Evolutionary conservation across 2,113 vertebrate species (phyloP).

Genomic region (Anoplopoma fimbria): DNA sequence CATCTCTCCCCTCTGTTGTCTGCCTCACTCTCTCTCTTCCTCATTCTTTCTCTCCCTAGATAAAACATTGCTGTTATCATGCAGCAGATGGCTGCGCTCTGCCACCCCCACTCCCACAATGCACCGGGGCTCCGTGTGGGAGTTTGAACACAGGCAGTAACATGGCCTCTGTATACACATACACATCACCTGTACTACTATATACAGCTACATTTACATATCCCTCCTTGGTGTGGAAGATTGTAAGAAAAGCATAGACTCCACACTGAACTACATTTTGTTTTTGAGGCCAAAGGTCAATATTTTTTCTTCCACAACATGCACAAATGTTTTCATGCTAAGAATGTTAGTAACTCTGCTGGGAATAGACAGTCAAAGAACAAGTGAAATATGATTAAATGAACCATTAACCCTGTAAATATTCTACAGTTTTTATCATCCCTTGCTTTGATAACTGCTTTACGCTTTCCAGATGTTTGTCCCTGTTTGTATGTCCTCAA

Average conservation of each 20-base stretch:
- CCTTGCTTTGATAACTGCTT: neutral
- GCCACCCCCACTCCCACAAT: constrained; percentile 61
- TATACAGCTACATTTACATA: constrained; percentile 33
- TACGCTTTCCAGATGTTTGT: neutral
- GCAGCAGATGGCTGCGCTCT: constrained; percentile 65
- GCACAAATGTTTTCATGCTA: neutral
- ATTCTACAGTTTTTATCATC: neutral
- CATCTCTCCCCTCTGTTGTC: neutral
- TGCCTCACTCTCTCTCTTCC: constrained; percentile 24
- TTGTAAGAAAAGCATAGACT: neutral
- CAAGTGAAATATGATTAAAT: neutral
- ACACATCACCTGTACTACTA: constrained; percentile 52
- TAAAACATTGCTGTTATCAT: constrained; percentile 29
- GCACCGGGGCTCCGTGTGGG: constrained; percentile 53
- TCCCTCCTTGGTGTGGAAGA: neutral
- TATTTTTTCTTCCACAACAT: neutral
- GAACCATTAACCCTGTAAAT: neutral
- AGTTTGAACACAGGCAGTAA: constrained; percentile 46
- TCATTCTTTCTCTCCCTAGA: constrained; percentile 10
- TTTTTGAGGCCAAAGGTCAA: neutral
- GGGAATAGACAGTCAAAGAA: neutral
- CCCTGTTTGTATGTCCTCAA: neutral
- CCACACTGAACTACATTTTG: neutral
- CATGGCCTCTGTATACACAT: constrained; percentile 46
- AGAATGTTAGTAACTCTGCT: neutral